These are phyloP conservation scores for Hymenopus coronatus DNA, from an alignment of 2,888 invertebrate species.

Conservation along the genomic window DNA sequence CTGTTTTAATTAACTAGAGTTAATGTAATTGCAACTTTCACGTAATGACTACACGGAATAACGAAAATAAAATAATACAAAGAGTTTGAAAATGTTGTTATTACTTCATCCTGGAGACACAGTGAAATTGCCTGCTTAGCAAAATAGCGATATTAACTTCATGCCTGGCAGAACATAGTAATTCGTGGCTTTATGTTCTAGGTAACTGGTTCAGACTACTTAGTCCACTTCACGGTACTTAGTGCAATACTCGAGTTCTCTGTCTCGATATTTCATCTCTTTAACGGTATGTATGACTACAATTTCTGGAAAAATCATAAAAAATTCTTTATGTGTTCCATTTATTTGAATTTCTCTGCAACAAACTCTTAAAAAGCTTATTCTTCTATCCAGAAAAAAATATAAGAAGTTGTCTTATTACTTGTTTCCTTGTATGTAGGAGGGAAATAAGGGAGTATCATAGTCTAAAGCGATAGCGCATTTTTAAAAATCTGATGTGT, in stretches of 20 bases:
- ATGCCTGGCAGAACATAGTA: not conserved
- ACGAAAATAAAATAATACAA: not conserved
- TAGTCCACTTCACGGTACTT: not conserved
- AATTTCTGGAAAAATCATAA: no score
- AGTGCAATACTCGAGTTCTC: not conserved
- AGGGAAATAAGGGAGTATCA: no score
- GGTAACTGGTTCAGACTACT: not conserved
- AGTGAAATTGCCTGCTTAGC: not conserved
- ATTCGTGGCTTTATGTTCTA: not conserved
- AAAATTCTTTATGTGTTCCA: no score
- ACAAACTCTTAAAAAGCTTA: no score
- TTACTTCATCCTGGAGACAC: not conserved
- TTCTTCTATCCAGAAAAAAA: no score
- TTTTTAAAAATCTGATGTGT: no score
- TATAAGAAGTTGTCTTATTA: no score
- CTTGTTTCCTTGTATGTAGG: no score
- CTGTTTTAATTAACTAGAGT: not conserved
- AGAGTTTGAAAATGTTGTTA: not conserved
- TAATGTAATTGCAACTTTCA: not conserved
- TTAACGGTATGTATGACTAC: no score
- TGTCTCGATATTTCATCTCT: no score
- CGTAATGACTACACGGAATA: not conserved
- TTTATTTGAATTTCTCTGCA: no score
- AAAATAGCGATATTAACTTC: not conserved
- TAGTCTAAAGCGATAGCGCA: no score